Evolutionary conservation across 2,797 vertebrate genomes (phyloP).

Genomic region (Dromococcyx pavoninus): DNA sequence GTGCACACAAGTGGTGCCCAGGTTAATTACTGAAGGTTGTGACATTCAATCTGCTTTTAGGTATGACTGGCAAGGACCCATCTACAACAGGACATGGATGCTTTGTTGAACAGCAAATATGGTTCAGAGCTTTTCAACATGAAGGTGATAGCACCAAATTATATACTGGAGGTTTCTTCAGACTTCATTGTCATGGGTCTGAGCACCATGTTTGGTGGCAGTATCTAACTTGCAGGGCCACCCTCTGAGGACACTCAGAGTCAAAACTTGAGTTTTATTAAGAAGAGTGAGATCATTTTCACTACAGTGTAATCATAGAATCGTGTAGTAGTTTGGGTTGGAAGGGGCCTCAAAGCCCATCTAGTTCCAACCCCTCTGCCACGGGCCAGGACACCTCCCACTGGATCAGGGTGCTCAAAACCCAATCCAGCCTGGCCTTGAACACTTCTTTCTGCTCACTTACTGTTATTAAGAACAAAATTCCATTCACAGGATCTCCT

Average conservation of each 20-base stretch:
- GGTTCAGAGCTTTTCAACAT: not conserved
- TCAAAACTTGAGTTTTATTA: too few species aligned
- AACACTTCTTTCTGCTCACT: not conserved
- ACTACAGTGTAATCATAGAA: too few species aligned
- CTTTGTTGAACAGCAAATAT: not conserved
- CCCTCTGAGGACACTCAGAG: too few species aligned
- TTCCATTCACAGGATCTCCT: not conserved
- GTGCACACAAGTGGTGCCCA: accelerated
- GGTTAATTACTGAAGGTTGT: not conserved
- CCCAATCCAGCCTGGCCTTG: too few species aligned
- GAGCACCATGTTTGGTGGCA: too few species aligned
- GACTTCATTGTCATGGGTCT: not conserved
- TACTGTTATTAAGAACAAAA: not conserved
- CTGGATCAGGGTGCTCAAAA: too few species aligned
- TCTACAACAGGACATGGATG: not conserved
- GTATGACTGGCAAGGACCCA: not conserved
- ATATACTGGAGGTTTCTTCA: not conserved
- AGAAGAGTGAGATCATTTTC: too few species aligned
- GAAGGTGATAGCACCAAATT: not conserved
- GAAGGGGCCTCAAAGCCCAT: too few species aligned
- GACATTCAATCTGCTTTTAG: not conserved
- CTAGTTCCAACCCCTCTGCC: too few species aligned
- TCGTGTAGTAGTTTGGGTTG: too few species aligned
- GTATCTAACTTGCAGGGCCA: too few species aligned
- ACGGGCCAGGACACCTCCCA: too few species aligned